Percentiles rank a stretch among this genome's conserved stretches.
These are phyloP conservation scores for Blastobasis lacticolella DNA, from an alignment of 2,888 invertebrate genomes.

Conservation along the genomic window DNA sequence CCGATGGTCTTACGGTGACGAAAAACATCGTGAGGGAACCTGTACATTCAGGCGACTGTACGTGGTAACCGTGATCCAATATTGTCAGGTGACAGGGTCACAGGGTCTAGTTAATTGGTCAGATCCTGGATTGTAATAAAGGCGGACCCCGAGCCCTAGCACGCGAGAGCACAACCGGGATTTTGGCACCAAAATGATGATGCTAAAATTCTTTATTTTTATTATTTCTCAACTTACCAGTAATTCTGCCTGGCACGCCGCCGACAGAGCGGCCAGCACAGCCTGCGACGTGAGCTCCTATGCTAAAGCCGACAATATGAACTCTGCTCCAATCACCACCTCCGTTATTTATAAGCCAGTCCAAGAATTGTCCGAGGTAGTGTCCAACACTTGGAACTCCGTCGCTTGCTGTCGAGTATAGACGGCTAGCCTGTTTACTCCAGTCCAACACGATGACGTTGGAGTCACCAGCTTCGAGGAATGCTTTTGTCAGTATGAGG, in stretches of 20 bases:
- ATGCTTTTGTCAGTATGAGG: conserved; percentile 32
- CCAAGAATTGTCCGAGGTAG: conserved; percentile 50
- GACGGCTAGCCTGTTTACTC: conserved; percentile 28
- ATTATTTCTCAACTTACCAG: conserved; percentile 11
- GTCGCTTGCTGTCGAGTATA: conserved; percentile 46
- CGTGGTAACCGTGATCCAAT: too few relatives aligned
- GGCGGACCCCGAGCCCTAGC: too few relatives aligned
- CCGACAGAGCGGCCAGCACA: conserved; percentile 30
- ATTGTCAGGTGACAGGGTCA: too few relatives aligned
- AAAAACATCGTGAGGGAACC: too few relatives aligned
- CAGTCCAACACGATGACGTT: conserved; percentile 65
- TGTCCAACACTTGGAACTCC: conserved; percentile 45
- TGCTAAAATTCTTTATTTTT: too few relatives aligned
- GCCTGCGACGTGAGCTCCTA: conserved; percentile 44
- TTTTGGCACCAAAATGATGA: too few relatives aligned
- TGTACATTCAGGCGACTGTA: too few relatives aligned
- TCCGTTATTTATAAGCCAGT: conserved; percentile 56
- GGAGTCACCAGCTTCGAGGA: conserved; percentile 37
- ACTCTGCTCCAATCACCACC: conserved; percentile 32
- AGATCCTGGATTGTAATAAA: too few relatives aligned
- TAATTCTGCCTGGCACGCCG: conserved; percentile 31
- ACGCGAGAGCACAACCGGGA: too few relatives aligned
- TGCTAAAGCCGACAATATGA: conserved; percentile 24
- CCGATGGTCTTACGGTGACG: too few relatives aligned
- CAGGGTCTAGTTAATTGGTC: too few relatives aligned